Conservation (phyloP, 2,888 invertebrate species). For the Anaspis maculata region DNA sequence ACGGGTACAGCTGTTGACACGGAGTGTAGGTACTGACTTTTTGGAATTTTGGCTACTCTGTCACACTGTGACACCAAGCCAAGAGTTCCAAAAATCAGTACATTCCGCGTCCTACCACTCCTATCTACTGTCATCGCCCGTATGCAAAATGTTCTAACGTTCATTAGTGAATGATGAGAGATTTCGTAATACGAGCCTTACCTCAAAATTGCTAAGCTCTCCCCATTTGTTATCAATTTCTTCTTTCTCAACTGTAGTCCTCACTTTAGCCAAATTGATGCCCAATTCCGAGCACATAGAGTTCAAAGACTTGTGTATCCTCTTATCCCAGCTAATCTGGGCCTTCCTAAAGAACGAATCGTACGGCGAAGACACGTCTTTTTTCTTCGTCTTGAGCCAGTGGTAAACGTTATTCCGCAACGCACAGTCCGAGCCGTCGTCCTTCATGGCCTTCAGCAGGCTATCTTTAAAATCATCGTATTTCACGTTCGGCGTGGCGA, state of each 20-base stretch:
- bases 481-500: conserved; percentile 66
- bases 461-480: conserved; percentile 72
- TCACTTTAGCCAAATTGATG: conserved; percentile 69
- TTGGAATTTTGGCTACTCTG: no score
- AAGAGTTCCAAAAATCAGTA: no score
- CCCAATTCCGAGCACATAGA: conserved; percentile 91
- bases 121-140: no score
- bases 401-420: conserved; percentile 78
- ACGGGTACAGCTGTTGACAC: no score
- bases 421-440: conserved; percentile 72
- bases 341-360: conserved; percentile 70
- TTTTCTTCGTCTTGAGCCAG: conserved; percentile 57
- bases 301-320: conserved; percentile 89
- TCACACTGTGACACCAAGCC: no score
- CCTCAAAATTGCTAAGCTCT: conserved; percentile 82
- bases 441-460: conserved; percentile 66
- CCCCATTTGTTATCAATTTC: conserved; percentile 83
- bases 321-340: conserved; percentile 86
- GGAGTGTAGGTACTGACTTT: no score
- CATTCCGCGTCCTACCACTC: no score
- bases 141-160: no score
- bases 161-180: no score
- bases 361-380: conserved; percentile 32
- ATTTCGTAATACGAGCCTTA: no score
- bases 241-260: conserved; percentile 70